Evolutionary conservation across 1,140 invertebrate genomes (phyloP), one percentile per base, ranked within the genome.

Genomic region (Tetraneura akinire): DNA sequence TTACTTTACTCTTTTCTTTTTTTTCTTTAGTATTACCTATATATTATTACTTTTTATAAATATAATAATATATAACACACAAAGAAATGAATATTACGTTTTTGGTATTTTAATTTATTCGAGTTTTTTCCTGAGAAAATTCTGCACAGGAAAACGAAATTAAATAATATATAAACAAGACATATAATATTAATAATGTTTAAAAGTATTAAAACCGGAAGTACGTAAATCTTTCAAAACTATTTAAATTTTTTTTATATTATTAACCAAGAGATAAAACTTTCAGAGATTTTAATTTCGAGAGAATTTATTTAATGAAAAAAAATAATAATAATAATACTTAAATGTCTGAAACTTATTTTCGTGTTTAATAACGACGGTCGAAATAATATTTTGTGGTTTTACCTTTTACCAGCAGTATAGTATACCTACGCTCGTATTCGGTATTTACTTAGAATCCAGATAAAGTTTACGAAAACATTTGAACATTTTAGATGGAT

Each of bases 201-300:
- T 5, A 37, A 29, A 64, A 32, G n/a, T n/a, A 64, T 64, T 64
- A 64, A 66, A 37, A 29, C n/a, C 29, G n/a, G n/a, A n/a, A 66
- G 32, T 42, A 37, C 13, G n/a, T 23, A 42, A 66, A 66, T 18
- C 16, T 66, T 66, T 66, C 29, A 42, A 32, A 66, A n/a, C 62
- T 11, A 16, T 66, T 37, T 66, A 66, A 26, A 29, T 5, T 62
- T 62, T 37, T 66, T n/a, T 9, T 37, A 42, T 66, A 37, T 16
- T 66, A 66, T 21, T 14, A 66, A 66, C 32, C 37, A 66, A 66
- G 21, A 37, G 32, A 66, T n/a, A 66, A 37, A 23, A n/a, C 32
- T 66, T 60, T 23, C 18, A 16, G 32, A 1, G 37, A 66, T 32
- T 37, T 37, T 66, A n/a, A 29, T 42, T 32, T 66, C 37, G 32